Percentiles rank a stretch among this genome's conserved stretches.
Evolutionary conservation across 2,113 vertebrate genomes (phyloP).

Genomic region (Tachycineta bicolor): DNA sequence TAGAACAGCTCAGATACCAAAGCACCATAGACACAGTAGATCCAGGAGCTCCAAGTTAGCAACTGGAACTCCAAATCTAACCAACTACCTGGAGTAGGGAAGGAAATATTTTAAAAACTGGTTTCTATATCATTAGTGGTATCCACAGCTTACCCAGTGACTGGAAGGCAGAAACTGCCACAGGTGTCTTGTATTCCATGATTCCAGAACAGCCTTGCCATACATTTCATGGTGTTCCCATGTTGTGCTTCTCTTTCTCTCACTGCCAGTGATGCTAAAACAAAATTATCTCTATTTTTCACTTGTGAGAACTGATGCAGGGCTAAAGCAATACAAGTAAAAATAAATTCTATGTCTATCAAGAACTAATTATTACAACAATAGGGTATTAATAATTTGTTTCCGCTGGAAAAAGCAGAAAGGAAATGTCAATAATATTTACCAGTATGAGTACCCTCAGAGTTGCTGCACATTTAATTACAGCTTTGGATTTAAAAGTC

Average conservation of each 20-base stretch:
- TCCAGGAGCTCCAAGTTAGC: not conserved
- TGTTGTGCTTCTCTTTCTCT: not conserved
- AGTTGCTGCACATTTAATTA: constrained; percentile 22
- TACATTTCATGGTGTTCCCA: not conserved
- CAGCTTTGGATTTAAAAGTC: not conserved
- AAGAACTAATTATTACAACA: constrained; percentile 15
- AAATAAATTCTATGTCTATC: not conserved
- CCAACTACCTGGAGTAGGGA: not conserved
- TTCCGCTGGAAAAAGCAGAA: not conserved
- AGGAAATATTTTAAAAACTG: not conserved
- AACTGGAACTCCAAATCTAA: not conserved
- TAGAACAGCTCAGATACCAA: not conserved
- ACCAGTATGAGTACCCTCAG: not conserved
- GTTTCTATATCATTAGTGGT: not conserved
- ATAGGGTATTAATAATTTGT: constrained; percentile 7
- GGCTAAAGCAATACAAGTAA: not conserved
- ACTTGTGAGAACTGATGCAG: not conserved
- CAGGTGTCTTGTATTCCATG: not conserved
- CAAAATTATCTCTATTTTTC: not conserved
- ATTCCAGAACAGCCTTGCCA: not conserved
- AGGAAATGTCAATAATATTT: constrained; percentile 34
- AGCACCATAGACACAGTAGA: not conserved
- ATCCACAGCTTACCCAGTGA: not conserved
- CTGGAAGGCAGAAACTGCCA: not conserved
- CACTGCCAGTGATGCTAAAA: not conserved